phyloP scores from a whole-genome alignment of 2,888 invertebrate species.

The Pseudococcus viburni region DNA sequence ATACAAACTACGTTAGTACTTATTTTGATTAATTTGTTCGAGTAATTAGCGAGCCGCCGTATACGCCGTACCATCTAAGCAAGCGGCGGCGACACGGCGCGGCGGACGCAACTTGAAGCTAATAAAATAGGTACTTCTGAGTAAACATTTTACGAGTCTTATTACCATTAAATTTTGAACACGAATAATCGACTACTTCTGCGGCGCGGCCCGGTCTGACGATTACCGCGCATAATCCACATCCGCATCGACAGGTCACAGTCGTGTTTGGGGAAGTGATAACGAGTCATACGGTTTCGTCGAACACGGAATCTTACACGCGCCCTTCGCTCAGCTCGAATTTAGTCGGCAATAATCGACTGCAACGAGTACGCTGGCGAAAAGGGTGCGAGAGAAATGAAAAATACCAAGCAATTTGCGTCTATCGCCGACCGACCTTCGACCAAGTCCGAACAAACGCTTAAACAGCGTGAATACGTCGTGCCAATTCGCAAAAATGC shows the following conservation, averaged over 20 bases:
- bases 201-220: too few species aligned
- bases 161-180: not conserved
- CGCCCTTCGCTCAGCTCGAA: too few species aligned
- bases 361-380: too few species aligned
- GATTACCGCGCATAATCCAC: too few species aligned
- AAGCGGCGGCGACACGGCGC: not conserved
- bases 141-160: not conserved
- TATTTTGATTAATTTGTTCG: not conserved
- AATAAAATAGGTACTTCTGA: not conserved
- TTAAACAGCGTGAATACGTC: not conserved
- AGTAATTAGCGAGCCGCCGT: not conserved
- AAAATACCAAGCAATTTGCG: constrained; percentile 13
- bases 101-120: not conserved
- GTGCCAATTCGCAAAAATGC: not conserved
- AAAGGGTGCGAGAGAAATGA: not conserved
- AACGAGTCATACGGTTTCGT: too few species aligned
- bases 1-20: too few species aligned
- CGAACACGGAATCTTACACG: too few species aligned
- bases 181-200: not conserved
- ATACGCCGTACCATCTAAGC: not conserved
- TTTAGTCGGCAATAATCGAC: too few species aligned
- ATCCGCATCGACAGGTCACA: too few species aligned
- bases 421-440: not conserved
- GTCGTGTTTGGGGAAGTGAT: too few species aligned
- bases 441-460: not conserved